Conservation (phyloP, 2,113 vertebrate species). For the Barbus barbus region DNA sequence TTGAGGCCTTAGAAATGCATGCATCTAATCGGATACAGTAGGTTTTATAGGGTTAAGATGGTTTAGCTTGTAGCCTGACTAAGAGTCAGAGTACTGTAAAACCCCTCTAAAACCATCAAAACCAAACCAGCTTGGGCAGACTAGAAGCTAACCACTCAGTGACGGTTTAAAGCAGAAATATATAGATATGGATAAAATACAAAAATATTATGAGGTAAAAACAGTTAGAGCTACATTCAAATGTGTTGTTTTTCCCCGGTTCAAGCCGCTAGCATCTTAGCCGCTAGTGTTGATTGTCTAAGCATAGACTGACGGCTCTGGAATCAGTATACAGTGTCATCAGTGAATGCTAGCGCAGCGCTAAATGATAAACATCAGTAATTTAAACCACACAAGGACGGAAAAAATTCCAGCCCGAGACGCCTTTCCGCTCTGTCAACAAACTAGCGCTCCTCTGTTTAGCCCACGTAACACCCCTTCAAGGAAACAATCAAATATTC, state of each 20-base stretch:
- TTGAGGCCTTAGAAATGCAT: background rate
- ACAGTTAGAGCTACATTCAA: background rate
- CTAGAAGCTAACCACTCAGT: background rate
- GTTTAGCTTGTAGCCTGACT: background rate
- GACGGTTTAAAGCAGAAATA: too few relatives aligned
- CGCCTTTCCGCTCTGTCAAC: conserved; percentile 83
- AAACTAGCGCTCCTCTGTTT: conserved; percentile 78
- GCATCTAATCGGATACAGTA: background rate
- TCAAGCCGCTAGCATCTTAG: background rate
- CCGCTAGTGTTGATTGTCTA: conserved; percentile 20
- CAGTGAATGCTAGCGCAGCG: conserved; percentile 81
- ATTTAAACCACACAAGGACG: conserved; percentile 78
- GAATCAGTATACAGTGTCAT: conserved; percentile 85
- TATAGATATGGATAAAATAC: too few relatives aligned
- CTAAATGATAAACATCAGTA: conserved; percentile 90
- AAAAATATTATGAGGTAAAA: background rate
- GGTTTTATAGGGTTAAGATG: background rate
- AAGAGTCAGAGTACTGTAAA: background rate
- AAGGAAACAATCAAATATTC: conserved; percentile 76
- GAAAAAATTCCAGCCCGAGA: conserved; percentile 82
- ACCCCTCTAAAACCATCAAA: background rate
- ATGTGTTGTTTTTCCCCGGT: background rate
- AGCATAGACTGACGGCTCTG: conserved; percentile 74
- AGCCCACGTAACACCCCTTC: conserved; percentile 67
- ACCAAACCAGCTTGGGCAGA: background rate